Conservation (phyloP, 2,888 invertebrate species). For the Artemia sinica region DNA sequence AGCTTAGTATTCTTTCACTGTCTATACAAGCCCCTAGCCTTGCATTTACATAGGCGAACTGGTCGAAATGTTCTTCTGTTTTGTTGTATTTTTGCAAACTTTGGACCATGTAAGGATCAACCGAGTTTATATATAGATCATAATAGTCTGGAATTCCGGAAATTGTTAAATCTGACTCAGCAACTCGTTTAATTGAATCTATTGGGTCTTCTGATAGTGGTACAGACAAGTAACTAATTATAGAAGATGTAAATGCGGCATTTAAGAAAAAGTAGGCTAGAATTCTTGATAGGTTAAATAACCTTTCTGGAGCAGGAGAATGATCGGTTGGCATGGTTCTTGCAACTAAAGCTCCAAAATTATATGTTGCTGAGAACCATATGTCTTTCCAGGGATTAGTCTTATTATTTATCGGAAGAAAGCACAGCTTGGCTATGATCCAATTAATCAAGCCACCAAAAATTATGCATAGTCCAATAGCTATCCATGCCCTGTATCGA, state of each 20-base stretch:
- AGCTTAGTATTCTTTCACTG: not conserved
- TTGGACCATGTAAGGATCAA: not conserved
- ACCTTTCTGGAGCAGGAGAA: not conserved
- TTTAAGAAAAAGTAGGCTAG: not conserved
- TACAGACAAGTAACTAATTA: slow-evolving; percentile 4
- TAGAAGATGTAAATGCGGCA: not conserved
- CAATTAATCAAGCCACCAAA: not conserved
- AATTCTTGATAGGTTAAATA: not conserved
- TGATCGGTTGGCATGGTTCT: not conserved
- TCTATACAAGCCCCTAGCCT: not conserved
- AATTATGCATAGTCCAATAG: not conserved
- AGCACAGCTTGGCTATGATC: not conserved
- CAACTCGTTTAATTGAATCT: not conserved
- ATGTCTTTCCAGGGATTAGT: not conserved
- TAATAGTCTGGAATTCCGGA: not conserved
- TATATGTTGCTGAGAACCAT: not conserved
- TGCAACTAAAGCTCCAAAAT: not conserved
- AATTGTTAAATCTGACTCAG: not conserved
- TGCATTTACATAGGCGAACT: not conserved
- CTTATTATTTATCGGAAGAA: not conserved
- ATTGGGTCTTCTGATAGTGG: not conserved
- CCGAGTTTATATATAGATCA: not conserved
- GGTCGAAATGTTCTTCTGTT: not conserved
- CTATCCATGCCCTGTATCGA: not conserved
- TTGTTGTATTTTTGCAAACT: not conserved